Evolutionary conservation across 2,888 invertebrate genomes (phyloP).

Genomic region (Spilosoma lubricipeda): DNA sequence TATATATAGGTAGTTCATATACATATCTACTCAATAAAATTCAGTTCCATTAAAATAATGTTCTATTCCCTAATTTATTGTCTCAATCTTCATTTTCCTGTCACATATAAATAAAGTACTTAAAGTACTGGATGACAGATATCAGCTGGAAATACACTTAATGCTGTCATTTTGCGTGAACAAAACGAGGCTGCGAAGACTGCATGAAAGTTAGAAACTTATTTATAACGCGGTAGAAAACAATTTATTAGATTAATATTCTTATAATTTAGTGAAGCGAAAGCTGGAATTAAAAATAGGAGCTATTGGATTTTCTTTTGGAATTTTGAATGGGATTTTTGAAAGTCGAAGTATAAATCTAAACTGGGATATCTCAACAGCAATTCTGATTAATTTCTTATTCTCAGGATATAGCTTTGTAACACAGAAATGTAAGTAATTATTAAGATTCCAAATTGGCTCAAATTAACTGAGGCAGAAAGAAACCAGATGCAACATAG

Average conservation of each 20-base stretch:
- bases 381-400: background rate
- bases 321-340: background rate
- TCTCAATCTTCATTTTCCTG: constrained; percentile 30
- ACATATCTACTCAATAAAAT: background rate
- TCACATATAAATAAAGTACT: constrained; percentile 34
- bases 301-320: background rate
- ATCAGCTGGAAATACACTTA: constrained; percentile 32
- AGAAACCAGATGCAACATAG: no score
- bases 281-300: background rate
- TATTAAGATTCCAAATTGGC: background rate
- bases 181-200: constrained; percentile 15
- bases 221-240: constrained; percentile 9
- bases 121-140: constrained; percentile 31
- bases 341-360: background rate
- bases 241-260: constrained; percentile 10
- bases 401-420: background rate
- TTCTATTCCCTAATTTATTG: constrained; percentile 21
- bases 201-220: constrained; percentile 23
- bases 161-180: constrained; percentile 29
- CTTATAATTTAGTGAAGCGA: background rate
- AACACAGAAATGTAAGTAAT: background rate
- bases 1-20: no score
- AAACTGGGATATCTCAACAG: background rate
- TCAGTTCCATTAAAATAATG: background rate
- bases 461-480: no score